Evolutionary conservation across 2,797 vertebrate genomes (phyloP).

Genomic region (Molothrus ater): DNA sequence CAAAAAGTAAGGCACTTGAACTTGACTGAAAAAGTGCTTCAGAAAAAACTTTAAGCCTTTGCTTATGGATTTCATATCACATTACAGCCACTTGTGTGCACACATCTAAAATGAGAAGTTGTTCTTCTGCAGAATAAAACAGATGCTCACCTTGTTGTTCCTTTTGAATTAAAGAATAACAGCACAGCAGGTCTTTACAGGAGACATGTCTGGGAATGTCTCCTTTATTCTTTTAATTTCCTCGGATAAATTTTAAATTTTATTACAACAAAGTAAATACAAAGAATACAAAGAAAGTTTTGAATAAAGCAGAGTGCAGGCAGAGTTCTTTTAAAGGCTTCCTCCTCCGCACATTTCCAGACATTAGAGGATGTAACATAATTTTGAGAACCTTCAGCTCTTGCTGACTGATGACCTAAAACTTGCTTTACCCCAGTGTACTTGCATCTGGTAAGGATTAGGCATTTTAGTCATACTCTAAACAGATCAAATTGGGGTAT

Average conservation of each 20-base stretch:
- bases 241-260: slow-evolving; percentile 22
- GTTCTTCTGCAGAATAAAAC: background rate
- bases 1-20: slow-evolving; percentile 12
- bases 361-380: background rate
- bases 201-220: background rate
- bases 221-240: slow-evolving; percentile 34
- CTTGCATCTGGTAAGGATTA: slow-evolving; percentile 9
- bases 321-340: slow-evolving; percentile 11
- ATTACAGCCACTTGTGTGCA: background rate
- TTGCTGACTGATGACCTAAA: background rate
- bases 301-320: background rate
- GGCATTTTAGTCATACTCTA: background rate
- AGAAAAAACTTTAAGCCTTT: background rate
- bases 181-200: background rate
- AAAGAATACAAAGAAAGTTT: slow-evolving; percentile 17
- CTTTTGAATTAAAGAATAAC: background rate
- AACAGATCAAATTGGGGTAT: background rate
- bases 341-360: slow-evolving; percentile 2
- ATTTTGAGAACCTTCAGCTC: slow-evolving; percentile 9
- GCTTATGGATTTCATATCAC: background rate
- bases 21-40: background rate
- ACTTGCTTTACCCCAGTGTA: background rate
- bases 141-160: background rate
- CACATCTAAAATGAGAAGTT: background rate
- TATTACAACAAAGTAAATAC: background rate